Evolutionary conservation across 2,113 vertebrate species (phyloP).

Genomic region (Melanocharis versteri): DNA sequence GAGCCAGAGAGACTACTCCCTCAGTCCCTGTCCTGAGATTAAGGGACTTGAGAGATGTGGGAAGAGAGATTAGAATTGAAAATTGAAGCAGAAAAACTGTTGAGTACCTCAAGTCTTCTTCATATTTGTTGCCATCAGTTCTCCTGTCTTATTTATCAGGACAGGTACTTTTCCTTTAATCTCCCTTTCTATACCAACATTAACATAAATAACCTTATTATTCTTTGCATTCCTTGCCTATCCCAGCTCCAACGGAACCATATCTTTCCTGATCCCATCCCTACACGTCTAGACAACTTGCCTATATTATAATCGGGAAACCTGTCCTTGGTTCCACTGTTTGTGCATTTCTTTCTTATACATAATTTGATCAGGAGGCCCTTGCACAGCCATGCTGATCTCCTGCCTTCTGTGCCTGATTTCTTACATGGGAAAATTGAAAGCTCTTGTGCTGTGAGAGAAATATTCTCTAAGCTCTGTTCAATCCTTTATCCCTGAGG

Average conservation of each 20-base stretch:
- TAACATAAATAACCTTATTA: background rate
- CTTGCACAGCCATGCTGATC: background rate
- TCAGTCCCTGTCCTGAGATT: background rate
- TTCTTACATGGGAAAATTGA: background rate
- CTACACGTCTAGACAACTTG: background rate
- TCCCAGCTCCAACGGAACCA: background rate
- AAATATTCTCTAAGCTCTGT: background rate
- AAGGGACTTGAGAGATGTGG: background rate
- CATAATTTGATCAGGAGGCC: background rate
- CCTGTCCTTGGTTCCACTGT: background rate
- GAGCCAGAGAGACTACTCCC: background rate
- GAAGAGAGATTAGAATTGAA: background rate
- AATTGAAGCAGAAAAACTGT: background rate
- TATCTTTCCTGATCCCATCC: background rate
- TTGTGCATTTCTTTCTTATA: background rate
- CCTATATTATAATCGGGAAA: background rate
- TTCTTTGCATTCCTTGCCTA: background rate
- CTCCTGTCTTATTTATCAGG: background rate
- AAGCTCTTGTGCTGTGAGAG: background rate
- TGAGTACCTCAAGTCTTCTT: background rate
- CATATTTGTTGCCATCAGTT: background rate
- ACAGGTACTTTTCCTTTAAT: background rate
- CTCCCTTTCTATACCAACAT: background rate
- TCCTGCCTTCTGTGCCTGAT: background rate
- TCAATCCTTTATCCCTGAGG: background rate